Evolutionary conservation across 2,888 invertebrate species (phyloP).

Genomic region (Exocentrus adspersus): DNA sequence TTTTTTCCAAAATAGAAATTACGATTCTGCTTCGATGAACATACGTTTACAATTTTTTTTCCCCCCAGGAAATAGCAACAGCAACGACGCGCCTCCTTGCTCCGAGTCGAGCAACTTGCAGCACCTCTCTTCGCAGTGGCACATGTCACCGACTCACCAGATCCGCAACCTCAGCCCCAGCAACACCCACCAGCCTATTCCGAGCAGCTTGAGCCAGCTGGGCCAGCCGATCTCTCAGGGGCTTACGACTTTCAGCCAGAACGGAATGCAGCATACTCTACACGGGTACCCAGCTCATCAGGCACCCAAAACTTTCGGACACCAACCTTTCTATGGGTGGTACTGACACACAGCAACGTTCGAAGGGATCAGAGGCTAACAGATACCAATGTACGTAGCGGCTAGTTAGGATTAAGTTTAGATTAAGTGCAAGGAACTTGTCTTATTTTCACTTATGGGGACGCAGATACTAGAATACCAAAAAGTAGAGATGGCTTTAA

Average conservation of each 20-base stretch:
- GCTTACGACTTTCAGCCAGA: constrained; percentile 49
- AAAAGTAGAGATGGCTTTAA: too few species aligned
- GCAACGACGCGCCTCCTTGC: constrained; percentile 55
- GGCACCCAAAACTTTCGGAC: constrained; percentile 51
- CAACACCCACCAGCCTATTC: constrained; percentile 37
- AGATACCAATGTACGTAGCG: neutral
- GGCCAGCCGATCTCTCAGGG: constrained; percentile 43
- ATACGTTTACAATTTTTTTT: too few species aligned
- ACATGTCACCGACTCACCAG: constrained; percentile 52
- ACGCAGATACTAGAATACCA: too few species aligned
- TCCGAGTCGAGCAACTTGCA: constrained; percentile 59
- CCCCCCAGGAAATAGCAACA: constrained; percentile 57
- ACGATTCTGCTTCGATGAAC: neutral
- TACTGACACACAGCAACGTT: constrained; percentile 42
- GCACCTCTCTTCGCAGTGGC: constrained; percentile 55
- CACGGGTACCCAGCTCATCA: constrained; percentile 50
- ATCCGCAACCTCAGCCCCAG: constrained; percentile 51
- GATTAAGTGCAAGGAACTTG: too few species aligned
- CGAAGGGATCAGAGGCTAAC: neutral
- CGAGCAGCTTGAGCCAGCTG: constrained; percentile 38
- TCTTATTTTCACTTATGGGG: too few species aligned
- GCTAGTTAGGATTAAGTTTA: too few species aligned
- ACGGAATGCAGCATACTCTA: constrained; percentile 48
- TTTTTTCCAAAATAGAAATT: neutral
- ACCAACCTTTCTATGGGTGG: constrained; percentile 56